These are phyloP conservation scores for Ascaphus truei DNA, from an alignment of 2,113 vertebrate species.

Conservation along the genomic window DNA sequence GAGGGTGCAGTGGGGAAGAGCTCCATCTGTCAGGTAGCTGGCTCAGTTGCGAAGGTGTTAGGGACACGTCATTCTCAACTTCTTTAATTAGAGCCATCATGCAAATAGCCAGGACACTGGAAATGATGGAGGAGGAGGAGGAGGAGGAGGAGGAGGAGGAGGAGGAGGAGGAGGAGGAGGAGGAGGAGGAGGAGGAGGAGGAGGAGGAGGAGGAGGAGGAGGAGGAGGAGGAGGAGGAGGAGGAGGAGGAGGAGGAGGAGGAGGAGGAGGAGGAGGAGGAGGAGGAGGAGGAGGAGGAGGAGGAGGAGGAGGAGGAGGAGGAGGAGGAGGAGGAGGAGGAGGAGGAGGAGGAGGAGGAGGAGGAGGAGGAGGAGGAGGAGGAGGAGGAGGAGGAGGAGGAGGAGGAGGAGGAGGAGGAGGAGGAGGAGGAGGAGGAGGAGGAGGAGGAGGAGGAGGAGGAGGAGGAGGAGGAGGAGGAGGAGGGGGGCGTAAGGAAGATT, in stretches of 20 bases:
- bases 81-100: slow-evolving; percentile 12
- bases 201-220: not conserved
- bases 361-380: too few relatives aligned
- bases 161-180: not conserved
- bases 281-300: not conserved
- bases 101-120: not conserved
- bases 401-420: not conserved
- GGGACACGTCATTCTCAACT: not conserved
- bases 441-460: not conserved
- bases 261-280: too few relatives aligned
- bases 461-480: too few relatives aligned
- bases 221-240: not conserved
- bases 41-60: not conserved
- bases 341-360: too few relatives aligned
- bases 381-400: too few relatives aligned
- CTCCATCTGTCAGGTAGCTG: not conserved
- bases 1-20: not conserved
- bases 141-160: not conserved
- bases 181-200: not conserved
- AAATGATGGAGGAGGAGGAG: not conserved
- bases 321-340: too few relatives aligned
- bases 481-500: too few relatives aligned
- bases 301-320: too few relatives aligned
- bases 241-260: too few relatives aligned
- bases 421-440: not conserved